phyloP scores from a whole-genome alignment of 2,797 vertebrate genomes.

The Acrocephalus scirpaceus region DNA sequence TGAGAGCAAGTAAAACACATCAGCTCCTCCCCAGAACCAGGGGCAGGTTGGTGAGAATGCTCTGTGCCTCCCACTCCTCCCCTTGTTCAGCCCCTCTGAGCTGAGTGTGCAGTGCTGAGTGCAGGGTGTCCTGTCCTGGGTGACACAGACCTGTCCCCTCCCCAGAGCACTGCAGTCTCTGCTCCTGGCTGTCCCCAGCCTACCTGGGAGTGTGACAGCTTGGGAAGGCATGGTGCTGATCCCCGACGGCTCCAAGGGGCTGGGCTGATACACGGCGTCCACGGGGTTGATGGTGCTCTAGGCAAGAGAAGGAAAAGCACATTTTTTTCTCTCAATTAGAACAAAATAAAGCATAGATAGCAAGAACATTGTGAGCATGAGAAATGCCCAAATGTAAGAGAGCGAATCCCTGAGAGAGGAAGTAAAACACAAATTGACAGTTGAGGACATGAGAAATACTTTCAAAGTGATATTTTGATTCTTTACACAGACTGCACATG shows the following conservation, averaged over 20 bases:
- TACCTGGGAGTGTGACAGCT: constrained; percentile 92
- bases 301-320: constrained; percentile 53
- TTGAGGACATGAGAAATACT: constrained; percentile 32
- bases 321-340: not conserved
- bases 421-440: constrained; percentile 46
- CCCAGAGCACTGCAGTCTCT: rapidly evolving
- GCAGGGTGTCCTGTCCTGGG: not conserved
- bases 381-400: constrained; percentile 53
- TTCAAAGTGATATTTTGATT: not conserved
- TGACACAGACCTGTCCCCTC: not conserved
- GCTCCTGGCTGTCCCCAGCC: not conserved
- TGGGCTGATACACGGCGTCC: constrained; percentile 94
- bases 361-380: not conserved
- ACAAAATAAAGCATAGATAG: not conserved
- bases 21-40: not conserved
- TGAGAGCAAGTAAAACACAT: not conserved
- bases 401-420: constrained; percentile 57
- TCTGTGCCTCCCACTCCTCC: rapidly evolving
- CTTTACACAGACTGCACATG: not conserved
- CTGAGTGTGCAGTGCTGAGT: rapidly evolving
- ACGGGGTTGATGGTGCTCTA: constrained; percentile 99
- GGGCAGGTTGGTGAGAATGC: not conserved
- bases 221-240: constrained; percentile 95
- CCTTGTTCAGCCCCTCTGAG: not conserved
- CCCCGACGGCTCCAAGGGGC: constrained; percentile 85